Evolutionary conservation across 2,113 vertebrate species (phyloP).

Genomic region (Corynorhinus townsendii): DNA sequence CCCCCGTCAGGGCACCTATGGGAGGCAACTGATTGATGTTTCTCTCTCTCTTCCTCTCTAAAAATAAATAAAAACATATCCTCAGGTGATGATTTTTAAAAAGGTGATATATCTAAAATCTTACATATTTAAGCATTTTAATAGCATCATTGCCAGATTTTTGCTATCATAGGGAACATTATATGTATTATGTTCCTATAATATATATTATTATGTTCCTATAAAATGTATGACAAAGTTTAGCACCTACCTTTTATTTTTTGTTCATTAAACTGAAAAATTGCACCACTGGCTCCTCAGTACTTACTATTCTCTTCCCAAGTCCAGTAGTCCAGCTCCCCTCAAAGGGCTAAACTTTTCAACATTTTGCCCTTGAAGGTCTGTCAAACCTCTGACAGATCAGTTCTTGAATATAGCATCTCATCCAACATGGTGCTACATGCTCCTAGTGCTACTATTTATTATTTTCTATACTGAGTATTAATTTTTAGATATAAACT

Average conservation of each 20-base stretch:
- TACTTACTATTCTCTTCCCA: background rate
- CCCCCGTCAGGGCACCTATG: background rate
- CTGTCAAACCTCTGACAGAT: background rate
- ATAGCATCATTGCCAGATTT: background rate
- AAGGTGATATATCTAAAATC: background rate
- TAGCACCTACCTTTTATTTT: background rate
- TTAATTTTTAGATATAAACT: background rate
- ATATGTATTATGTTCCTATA: too few species aligned
- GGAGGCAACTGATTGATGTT: background rate
- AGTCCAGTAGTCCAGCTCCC: background rate
- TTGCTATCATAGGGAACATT: background rate
- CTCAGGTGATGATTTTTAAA: background rate
- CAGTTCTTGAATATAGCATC: background rate
- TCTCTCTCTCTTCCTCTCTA: background rate
- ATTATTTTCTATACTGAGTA: background rate
- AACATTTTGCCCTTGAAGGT: background rate
- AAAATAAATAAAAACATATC: background rate
- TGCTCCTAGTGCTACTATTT: background rate
- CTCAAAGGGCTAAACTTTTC: background rate
- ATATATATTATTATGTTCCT: too few species aligned
- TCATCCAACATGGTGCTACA: background rate
- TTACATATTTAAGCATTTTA: background rate
- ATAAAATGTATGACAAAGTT: background rate
- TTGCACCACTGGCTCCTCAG: background rate
- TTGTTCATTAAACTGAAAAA: background rate